A percentile compares a stretch with the other conserved stretches of the same genome.
These are phyloP conservation scores for Ophiothrix spiculata DNA, from an alignment of 35 echinoderm and acorn worm genomes.

Conservation along the genomic window DNA sequence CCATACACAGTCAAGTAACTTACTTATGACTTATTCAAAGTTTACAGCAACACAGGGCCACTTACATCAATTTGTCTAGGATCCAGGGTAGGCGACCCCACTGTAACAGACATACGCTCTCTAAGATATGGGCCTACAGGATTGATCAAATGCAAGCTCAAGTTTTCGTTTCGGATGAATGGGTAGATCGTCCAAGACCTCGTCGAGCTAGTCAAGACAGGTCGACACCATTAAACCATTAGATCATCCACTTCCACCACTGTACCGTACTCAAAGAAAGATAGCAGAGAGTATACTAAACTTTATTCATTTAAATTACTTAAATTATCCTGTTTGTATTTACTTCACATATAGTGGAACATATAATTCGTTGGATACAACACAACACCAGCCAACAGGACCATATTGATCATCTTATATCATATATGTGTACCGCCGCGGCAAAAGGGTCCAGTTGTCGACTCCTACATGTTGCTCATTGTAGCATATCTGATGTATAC, in stretches of 20 bases:
- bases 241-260: not conserved
- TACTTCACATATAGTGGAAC: too few species aligned
- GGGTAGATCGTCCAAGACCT: constrained; percentile 25
- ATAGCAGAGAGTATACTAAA: not conserved
- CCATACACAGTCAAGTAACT: constrained; percentile 38
- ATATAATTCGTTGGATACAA: too few species aligned
- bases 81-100: constrained; percentile 39
- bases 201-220: constrained; percentile 9
- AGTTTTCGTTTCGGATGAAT: constrained; percentile 24
- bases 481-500: too few species aligned
- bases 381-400: too few species aligned
- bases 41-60: constrained; percentile 24
- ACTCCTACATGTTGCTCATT: too few species aligned
- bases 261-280: not conserved
- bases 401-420: too few species aligned
- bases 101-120: constrained; percentile 18
- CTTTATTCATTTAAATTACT: too few species aligned
- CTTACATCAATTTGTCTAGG: constrained; percentile 35
- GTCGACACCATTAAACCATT: not conserved
- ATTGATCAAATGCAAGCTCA: not conserved
- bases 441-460: too few species aligned
- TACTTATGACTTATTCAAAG: constrained; percentile 41
- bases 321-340: too few species aligned
- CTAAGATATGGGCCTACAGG: constrained; percentile 19
- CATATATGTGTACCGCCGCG: too few species aligned